Evolutionary conservation across 2,113 vertebrate species (phyloP).

Genomic region (Pelecanus crispus): DNA sequence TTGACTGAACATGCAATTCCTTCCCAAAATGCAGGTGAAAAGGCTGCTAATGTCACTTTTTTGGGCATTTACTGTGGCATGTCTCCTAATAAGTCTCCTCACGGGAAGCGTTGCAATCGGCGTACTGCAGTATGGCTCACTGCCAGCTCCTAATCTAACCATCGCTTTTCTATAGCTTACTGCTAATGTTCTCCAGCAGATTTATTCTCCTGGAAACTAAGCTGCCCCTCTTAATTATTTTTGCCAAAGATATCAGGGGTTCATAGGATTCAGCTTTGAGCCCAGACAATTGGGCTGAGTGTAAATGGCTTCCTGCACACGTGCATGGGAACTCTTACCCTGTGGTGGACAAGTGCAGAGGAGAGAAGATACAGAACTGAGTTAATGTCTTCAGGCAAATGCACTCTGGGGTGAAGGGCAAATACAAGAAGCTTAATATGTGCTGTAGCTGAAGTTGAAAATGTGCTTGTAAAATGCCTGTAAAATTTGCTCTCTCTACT

Average conservation of each 20-base stretch:
- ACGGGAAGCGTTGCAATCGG: background rate
- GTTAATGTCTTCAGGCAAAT: background rate
- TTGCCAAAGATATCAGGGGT: background rate
- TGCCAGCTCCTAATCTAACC: background rate
- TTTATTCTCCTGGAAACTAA: background rate
- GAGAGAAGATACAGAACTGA: background rate
- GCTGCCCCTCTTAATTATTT: background rate
- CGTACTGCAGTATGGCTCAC: background rate
- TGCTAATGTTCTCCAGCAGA: background rate
- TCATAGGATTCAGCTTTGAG: background rate
- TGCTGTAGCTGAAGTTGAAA: background rate
- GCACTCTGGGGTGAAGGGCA: background rate
- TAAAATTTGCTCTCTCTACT: background rate
- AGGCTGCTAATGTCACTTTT: background rate
- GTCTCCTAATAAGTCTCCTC: background rate
- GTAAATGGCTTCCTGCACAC: background rate
- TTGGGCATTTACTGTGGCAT: accelerated
- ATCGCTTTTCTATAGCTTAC: background rate
- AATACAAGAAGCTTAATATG: background rate
- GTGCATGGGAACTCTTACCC: accelerated
- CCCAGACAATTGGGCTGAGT: background rate
- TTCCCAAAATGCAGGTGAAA: background rate
- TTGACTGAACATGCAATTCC: background rate
- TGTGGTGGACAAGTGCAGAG: background rate
- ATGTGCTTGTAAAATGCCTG: background rate